These are phyloP conservation scores for Emydura subglobosa DNA, from an alignment of 2,113 vertebrate species.

Conservation along the genomic window DNA sequence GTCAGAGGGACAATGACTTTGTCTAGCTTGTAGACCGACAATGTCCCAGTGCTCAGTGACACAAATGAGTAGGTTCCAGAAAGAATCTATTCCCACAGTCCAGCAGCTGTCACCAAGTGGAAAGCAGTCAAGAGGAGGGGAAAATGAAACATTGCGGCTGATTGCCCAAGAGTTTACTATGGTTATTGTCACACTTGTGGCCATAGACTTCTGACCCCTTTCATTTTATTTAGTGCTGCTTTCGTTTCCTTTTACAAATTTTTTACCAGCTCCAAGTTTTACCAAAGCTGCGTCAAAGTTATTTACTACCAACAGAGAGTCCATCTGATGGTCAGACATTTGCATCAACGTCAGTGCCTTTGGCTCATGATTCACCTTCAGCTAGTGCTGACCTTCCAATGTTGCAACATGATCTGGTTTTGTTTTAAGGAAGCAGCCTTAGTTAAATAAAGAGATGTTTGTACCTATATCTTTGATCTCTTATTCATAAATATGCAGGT, in stretches of 20 bases:
- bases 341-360: background rate
- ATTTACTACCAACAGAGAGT: conserved; percentile 45
- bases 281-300: conserved; percentile 61
- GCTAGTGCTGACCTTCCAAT: background rate
- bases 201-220: conserved; percentile 63
- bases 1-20: conserved; percentile 14
- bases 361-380: background rate
- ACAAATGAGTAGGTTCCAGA: conserved; percentile 66
- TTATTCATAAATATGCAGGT: background rate
- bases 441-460: background rate
- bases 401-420: accelerated
- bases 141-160: conserved; percentile 51
- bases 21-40: background rate
- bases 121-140: conserved; percentile 71
- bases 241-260: conserved; percentile 57
- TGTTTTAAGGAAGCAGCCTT: background rate
- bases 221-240: conserved; percentile 68
- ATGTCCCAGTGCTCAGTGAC: background rate
- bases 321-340: background rate
- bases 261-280: conserved; percentile 54
- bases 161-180: conserved; percentile 74
- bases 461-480: background rate
- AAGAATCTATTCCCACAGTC: conserved; percentile 65
- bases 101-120: conserved; percentile 71
- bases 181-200: conserved; percentile 70